Evolutionary conservation across 2,113 vertebrate species (phyloP), one percentile per base, ranked within the genome.

Genomic region (Periophthalmodon schlosseri): DNA sequence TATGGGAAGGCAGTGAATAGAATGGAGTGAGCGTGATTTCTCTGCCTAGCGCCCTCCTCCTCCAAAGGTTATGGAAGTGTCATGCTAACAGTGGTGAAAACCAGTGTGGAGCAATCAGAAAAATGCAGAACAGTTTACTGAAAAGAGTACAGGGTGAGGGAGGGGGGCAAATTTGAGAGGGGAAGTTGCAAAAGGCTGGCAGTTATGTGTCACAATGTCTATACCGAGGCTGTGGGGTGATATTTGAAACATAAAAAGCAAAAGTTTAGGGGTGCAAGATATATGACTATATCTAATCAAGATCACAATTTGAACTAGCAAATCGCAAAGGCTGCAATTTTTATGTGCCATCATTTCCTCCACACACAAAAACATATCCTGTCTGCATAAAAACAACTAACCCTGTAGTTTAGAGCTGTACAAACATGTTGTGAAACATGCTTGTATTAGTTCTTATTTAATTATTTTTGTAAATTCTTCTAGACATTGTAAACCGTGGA

Each of bases 21-120:
- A 70, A 49, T 10, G 70, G 76, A 60, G n/a, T 70, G 73, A 65
- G 24, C 5, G 75, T 46, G 76, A 74, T 64, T 68, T 68, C 10
- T 46, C 76, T 71, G 78, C 70, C 33, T 39, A 9, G 49, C 76
- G 70, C 72, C 70, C 64, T 75, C 70, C 57, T 78, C 79, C 70
- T 79, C 71, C 65, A 34, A 14, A 83, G 89, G 79, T 84, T 85
- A 63, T 60, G 77, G 84, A 87, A 83, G 89, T 83, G 89, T 86
- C 84, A 82, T 23, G 70, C 87, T 86, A 77, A 14, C 80, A 81
- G 81, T 82, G 79, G 81, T 78, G 81, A 79, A 83, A 74, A 86
- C 77, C 68, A 78, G 79, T 64, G 87, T 67, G 77, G 49, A 69
- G 81, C 65, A 66, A 74, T 72, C 11, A 61, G 21, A 61, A 72